Conservation (phyloP, 2,113 vertebrate species). For the Rissa tridactyla region DNA sequence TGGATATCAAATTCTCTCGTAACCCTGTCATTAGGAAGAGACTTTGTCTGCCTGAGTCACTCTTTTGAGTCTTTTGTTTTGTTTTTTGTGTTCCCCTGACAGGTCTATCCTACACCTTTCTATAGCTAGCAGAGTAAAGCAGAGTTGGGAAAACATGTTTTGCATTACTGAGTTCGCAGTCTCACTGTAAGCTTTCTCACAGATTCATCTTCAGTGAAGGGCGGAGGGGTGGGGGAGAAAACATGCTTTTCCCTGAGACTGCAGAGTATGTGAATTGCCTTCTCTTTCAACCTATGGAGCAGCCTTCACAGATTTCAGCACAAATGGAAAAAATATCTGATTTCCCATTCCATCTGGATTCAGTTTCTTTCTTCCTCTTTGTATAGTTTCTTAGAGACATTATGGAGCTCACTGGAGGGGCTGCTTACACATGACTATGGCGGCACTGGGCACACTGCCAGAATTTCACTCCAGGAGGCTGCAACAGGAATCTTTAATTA, state of each 20-base stretch:
- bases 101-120: slow-evolving; percentile 55
- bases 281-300: slow-evolving; percentile 49
- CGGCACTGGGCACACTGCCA: slow-evolving; percentile 58
- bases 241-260: slow-evolving; percentile 23
- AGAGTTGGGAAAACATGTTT: slow-evolving; percentile 42
- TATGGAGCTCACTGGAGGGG: slow-evolving; percentile 54
- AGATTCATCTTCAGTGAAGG: slow-evolving; percentile 10
- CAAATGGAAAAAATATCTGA: slow-evolving; percentile 62
- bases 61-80: slow-evolving; percentile 16
- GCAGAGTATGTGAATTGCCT: slow-evolving; percentile 38
- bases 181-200: slow-evolving; percentile 53
- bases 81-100: background rate
- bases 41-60: background rate
- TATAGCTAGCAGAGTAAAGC: slow-evolving; percentile 16
- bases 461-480: slow-evolving; percentile 67
- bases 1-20: slow-evolving; percentile 30
- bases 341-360: slow-evolving; percentile 73
- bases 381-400: slow-evolving; percentile 61
- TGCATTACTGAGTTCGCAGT: slow-evolving; percentile 18
- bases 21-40: slow-evolving; percentile 17
- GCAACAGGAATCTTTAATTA: slow-evolving; percentile 72
- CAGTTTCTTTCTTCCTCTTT: slow-evolving; percentile 73
- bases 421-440: slow-evolving; percentile 45
- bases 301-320: slow-evolving; percentile 58
- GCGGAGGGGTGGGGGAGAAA: background rate